Conservation (phyloP, 92 coral and sea anemone species). For the Pocillopora grandis region DNA sequence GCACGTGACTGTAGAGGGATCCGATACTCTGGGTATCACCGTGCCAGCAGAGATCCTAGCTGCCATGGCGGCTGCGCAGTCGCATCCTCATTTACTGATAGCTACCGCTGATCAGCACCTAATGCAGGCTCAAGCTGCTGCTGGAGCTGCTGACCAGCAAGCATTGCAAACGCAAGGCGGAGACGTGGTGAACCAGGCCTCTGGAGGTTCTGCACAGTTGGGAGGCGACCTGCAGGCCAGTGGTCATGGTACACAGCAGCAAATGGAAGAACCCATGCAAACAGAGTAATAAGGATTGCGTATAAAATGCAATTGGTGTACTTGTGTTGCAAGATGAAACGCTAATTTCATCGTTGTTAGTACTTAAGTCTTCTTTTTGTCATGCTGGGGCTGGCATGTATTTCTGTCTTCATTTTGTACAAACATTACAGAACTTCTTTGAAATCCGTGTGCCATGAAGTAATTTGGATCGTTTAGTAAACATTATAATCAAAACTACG, state of each 20-base stretch:
- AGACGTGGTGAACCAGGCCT: background rate
- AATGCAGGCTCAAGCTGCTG: constrained; percentile 36
- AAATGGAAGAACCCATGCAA: constrained; percentile 60
- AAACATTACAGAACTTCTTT: no score
- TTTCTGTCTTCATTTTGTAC: no score
- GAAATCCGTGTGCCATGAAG: no score
- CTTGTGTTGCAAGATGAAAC: no score
- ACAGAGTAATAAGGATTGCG: constrained; percentile 28
- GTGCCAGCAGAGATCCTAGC: constrained; percentile 90
- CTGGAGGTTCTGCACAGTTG: background rate
- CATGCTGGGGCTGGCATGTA: no score
- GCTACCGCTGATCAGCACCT: constrained; percentile 40
- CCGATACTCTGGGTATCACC: constrained; percentile 74
- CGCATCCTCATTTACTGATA: constrained; percentile 47
- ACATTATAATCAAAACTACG: no score
- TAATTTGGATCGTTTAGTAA: no score
- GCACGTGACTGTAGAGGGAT: constrained; percentile 60
- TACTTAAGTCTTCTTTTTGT: no score
- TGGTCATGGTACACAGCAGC: constrained; percentile 31
- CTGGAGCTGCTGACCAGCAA: constrained; percentile 26
- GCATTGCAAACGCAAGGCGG: constrained; percentile 24
- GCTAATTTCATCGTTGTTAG: no score
- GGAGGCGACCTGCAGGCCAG: constrained; percentile 26
- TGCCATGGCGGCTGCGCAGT: constrained; percentile 91
- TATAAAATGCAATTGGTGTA: no score